Evolutionary conservation across 2,797 vertebrate species (phyloP).

Genomic region (Spatula versicolor): DNA sequence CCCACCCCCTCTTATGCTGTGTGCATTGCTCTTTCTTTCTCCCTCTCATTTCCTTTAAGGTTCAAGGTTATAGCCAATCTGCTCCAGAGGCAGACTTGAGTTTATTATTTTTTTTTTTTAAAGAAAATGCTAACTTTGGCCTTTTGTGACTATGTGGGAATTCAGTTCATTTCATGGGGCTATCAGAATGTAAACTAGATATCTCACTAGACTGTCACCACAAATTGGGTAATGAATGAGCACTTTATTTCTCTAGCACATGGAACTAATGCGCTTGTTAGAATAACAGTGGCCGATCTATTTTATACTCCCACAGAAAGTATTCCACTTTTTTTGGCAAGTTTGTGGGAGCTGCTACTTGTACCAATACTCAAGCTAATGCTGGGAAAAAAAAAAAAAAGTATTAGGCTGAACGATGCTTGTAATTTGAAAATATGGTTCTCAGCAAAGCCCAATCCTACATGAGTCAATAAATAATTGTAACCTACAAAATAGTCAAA

Average conservation of each 20-base stretch:
- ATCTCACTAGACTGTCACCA: constrained; percentile 52
- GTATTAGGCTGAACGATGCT: not conserved
- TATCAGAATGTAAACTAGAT: constrained; percentile 67
- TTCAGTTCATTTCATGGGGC: constrained; percentile 43
- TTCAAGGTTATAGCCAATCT: constrained; percentile 57
- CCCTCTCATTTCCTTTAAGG: constrained; percentile 58
- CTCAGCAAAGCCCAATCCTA: not conserved
- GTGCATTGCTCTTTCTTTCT: constrained; percentile 6
- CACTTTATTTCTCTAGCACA: constrained; percentile 64
- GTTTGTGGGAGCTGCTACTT: constrained; percentile 46
- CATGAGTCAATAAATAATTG: not conserved
- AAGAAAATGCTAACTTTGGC: constrained; percentile 63
- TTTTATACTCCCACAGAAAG: constrained; percentile 73
- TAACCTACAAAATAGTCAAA: not conserved
- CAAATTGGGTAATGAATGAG: constrained; percentile 69
- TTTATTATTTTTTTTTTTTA: constrained; percentile 32
- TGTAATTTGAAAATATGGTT: not conserved
- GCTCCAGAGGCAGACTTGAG: constrained; percentile 47
- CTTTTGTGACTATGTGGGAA: constrained; percentile 54
- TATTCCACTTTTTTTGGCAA: constrained; percentile 44
- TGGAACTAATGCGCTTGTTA: constrained; percentile 23
- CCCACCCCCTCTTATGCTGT: constrained; percentile 7
- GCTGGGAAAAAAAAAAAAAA: not conserved
- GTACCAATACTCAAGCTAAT: constrained; percentile 31
- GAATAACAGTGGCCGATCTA: constrained; percentile 63